Percentiles rank a stretch among this genome's conserved stretches.
Conservation (phyloP, 2,888 invertebrate genomes). For the Crocallis elinguaria region DNA sequence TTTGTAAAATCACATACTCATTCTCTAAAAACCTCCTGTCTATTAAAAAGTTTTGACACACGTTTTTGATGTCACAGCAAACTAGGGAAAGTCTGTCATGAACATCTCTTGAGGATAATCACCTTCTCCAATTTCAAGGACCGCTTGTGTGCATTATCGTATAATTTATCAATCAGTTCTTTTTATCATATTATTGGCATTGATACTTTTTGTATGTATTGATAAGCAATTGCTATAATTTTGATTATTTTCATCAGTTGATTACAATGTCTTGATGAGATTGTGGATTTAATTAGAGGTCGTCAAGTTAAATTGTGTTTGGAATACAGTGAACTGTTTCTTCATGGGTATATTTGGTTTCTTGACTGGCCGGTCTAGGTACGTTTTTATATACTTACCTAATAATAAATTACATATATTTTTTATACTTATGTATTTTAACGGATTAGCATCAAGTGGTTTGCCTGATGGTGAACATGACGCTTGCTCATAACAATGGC, state of each 20-base stretch:
- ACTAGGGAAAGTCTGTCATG: no score
- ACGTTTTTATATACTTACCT: no score
- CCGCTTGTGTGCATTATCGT: slow-evolving; percentile 9
- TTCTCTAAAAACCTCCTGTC: no score
- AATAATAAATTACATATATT: no score
- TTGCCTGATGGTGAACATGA: no score
- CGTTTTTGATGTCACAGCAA: no score
- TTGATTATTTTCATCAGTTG: slow-evolving; percentile 50
- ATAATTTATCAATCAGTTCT: slow-evolving; percentile 44
- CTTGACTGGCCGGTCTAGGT: slow-evolving; percentile 13
- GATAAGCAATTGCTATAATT: slow-evolving; percentile 46
- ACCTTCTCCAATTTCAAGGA: neutral
- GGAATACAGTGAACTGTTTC: slow-evolving; percentile 18
- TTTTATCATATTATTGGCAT: slow-evolving; percentile 50
- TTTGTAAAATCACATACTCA: no score
- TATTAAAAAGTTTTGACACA: no score
- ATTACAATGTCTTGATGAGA: slow-evolving; percentile 47
- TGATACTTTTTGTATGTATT: slow-evolving; percentile 44
- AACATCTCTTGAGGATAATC: neutral
- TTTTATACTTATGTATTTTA: no score
- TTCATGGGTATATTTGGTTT: slow-evolving; percentile 53
- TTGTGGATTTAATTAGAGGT: slow-evolving; percentile 40
- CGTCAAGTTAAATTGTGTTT: slow-evolving; percentile 25
- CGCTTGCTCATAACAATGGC: no score
- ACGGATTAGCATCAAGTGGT: no score